Conservation (phyloP, 92 coral and sea anemone genomes). For the Parazoanthus darwini region DNA sequence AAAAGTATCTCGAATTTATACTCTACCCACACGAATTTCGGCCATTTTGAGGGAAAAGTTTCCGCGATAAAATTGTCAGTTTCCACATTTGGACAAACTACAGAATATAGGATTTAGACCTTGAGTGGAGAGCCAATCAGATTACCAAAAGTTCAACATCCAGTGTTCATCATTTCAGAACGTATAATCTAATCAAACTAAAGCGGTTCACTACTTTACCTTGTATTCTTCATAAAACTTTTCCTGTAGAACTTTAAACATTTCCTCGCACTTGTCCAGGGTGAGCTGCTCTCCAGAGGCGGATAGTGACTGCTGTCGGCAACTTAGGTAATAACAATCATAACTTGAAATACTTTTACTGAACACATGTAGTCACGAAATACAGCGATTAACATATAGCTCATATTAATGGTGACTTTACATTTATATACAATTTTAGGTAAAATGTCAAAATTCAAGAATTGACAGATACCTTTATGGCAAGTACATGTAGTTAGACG, state of each 20-base stretch:
- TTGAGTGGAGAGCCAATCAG: too few species aligned
- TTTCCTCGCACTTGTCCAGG: conserved; percentile 77
- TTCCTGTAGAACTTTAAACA: conserved; percentile 85
- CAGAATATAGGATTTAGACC: too few species aligned
- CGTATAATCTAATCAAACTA: not conserved
- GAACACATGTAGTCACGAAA: not conserved
- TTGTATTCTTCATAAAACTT: conserved; percentile 88
- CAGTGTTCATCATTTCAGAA: not conserved
- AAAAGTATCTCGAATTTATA: too few species aligned
- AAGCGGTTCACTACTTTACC: conserved; percentile 44
- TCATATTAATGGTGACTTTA: not conserved
- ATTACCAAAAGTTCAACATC: too few species aligned
- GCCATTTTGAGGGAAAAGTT: too few species aligned
- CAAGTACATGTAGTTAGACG: too few species aligned
- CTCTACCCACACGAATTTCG: too few species aligned
- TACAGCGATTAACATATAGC: not conserved
- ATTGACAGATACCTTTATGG: too few species aligned
- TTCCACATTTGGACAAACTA: too few species aligned
- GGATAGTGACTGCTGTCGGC: conserved; percentile 73
- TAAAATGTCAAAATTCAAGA: too few species aligned
- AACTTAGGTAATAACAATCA: conserved; percentile 52
- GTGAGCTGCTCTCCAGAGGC: conserved; percentile 62
- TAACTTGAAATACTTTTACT: not conserved
- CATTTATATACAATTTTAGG: too few species aligned
- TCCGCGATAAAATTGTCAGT: too few species aligned